Conservation (phyloP, 2,113 vertebrate species). For the Octodon degus region DNA sequence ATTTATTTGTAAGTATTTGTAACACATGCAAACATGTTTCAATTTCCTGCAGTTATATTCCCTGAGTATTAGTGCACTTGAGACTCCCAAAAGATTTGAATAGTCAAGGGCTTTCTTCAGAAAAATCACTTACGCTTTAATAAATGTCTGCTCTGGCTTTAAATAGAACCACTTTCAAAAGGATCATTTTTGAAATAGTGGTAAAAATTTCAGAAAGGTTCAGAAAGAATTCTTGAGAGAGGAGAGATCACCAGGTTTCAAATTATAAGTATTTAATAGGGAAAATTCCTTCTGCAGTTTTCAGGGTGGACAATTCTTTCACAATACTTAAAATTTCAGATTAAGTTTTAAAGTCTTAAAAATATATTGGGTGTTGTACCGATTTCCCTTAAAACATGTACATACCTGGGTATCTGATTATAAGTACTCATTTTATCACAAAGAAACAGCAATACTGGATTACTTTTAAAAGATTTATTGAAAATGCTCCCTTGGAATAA, state of each 20-base stretch:
- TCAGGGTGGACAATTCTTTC: not conserved
- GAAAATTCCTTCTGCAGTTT: not conserved
- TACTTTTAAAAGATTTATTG: not conserved
- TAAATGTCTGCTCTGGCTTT: not conserved
- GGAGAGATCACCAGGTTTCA: not conserved
- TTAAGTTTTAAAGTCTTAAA: not conserved
- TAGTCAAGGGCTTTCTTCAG: not conserved
- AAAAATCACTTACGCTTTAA: not conserved
- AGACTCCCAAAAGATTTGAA: not conserved
- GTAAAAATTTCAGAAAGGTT: slow-evolving; percentile 13
- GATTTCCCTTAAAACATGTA: not conserved
- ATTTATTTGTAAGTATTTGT: slow-evolving; percentile 27
- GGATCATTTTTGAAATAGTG: not conserved
- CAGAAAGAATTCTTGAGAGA: slow-evolving; percentile 3
- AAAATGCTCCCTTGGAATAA: slow-evolving; percentile 33
- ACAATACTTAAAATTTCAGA: not conserved
- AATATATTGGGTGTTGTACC: not conserved
- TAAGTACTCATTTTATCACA: not conserved
- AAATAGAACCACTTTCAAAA: not conserved
- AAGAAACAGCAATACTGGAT: not conserved
- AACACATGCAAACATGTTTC: not conserved
- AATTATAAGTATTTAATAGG: not conserved
- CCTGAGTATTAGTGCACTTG: not conserved
- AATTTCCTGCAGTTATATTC: not conserved
- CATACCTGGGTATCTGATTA: not conserved